Base-by-base conservation (phyloP, 2,797 vertebrate species). In the Argentina silus region DNA sequence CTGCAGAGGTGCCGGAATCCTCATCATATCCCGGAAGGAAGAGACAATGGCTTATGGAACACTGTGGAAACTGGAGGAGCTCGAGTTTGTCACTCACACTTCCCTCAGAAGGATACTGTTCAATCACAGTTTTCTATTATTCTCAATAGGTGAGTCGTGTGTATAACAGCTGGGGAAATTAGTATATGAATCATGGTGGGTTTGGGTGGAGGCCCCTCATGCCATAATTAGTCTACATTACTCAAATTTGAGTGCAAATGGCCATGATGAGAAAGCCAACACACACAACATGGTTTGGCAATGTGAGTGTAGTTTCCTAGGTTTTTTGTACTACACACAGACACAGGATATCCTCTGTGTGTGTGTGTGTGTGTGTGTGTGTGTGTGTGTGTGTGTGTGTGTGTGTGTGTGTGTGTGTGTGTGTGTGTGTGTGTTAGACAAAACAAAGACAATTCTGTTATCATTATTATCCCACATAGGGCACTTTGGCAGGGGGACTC, bases 301-400 rank as follows among this genome's bases (percentile, higher is more conserved):
- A 17, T 27, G 67, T 5, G 7, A 11, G 5, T n/a, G 23, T 11
- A 17, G 15, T 17, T 60, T 77, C 64, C 64, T 57, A 14, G 3
- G 11, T 65, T 47, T 57, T 21, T 67, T 12, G 4, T 14, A 8
- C 14, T 14, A 43, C 36, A 47, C 64, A 72, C 12, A 60, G 57
- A 36, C 23, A 47, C 67, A 59, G 76, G 70, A 77, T 77, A 69
- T 77, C 70, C 70, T 69, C 12, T 70, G 42, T 65, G 23, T 21
- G 17, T 53, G 43, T 64, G 60, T 57, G 7, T 73, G 7, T 48
- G 75, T 47, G 44, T 14, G 14, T 43, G 42, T 15, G 15, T 14
- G 2, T 21, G 36, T 36, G 10, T 45, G 6, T 7, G 42, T 14
- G 53, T 15, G 60, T 36, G 27, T 36, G 27, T 36, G 27, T 36